Evolutionary conservation across 53 echinoderm and acorn worm genomes (phyloP).

Genomic region (Stichopus horrens): DNA sequence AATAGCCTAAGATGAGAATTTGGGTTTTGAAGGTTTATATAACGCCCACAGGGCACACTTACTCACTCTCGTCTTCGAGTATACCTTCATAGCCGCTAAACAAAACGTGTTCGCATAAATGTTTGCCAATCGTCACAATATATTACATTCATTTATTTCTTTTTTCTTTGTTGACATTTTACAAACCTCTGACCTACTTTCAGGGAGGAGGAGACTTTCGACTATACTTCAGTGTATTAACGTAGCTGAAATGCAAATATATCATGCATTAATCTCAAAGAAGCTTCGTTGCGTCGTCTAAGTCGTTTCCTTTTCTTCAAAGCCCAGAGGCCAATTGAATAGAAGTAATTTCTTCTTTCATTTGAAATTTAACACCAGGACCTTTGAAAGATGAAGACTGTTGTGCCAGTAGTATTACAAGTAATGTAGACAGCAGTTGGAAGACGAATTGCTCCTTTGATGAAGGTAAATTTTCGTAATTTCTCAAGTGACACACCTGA

Average conservation of each 20-base stretch:
- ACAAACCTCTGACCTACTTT: no score
- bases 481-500: slow-evolving; percentile 21
- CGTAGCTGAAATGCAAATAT: not conserved
- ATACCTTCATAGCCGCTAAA: no score
- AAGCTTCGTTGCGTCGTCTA: not conserved
- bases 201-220: not conserved
- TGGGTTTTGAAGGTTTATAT: no score
- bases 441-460: slow-evolving; percentile 17
- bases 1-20: no score
- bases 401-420: not conserved
- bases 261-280: not conserved
- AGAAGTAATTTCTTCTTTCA: not conserved
- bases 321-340: not conserved
- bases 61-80: no score
- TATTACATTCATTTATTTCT: no score
- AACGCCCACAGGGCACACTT: no score
- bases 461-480: slow-evolving; percentile 23
- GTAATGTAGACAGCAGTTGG: slow-evolving; percentile 8
- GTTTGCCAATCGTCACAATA: no score
- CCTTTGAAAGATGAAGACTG: not conserved
- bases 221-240: not conserved
- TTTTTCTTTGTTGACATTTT: no score
- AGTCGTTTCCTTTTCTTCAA: slow-evolving; percentile 4
- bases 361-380: not conserved
- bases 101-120: no score